Evolutionary conservation across 1,140 invertebrate genomes (phyloP).

Genomic region (Sarcophaga bullata): DNA sequence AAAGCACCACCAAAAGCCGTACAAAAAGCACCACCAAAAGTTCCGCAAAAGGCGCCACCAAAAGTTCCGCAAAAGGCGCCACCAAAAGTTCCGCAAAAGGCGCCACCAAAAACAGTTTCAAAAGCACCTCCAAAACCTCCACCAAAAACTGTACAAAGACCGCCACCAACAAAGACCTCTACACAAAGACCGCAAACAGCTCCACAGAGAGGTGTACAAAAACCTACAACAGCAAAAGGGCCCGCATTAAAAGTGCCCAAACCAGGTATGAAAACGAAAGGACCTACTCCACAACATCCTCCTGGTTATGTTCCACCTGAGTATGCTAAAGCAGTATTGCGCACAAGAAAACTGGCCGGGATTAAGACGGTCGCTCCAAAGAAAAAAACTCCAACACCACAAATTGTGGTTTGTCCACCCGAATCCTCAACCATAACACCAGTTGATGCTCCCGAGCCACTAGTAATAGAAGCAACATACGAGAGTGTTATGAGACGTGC

Average conservation of each 20-base stretch:
- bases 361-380: slow-evolving; percentile 18
- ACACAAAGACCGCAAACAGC: not conserved
- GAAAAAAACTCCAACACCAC: not conserved
- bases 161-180: not conserved
- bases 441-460: not conserved
- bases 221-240: not conserved
- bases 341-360: not conserved
- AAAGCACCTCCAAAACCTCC: no score
- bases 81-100: no score
- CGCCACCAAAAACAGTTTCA: no score
- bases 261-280: not conserved
- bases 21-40: no score
- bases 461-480: not conserved
- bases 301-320: slow-evolving; percentile 13
- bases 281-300: not conserved
- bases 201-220: not conserved
- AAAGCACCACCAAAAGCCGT: no score
- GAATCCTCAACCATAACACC: not conserved
- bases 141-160: not conserved
- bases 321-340: slow-evolving; percentile 5
- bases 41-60: no score
- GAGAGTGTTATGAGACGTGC: not conserved
- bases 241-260: no score
- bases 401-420: not conserved
- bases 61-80: no score